Conservation (phyloP, 2,888 invertebrate genomes). For the Pilophorus perplexus region DNA sequence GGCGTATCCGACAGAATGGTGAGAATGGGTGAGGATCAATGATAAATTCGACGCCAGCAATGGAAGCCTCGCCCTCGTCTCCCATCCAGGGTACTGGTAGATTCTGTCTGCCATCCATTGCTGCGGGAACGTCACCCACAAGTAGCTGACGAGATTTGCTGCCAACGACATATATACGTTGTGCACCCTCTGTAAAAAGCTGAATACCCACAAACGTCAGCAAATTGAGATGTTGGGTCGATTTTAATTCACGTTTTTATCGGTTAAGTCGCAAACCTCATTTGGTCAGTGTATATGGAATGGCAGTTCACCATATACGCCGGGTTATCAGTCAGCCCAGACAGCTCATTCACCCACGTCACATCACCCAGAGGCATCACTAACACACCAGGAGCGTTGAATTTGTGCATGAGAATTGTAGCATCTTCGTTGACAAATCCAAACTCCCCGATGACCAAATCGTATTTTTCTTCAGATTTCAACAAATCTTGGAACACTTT, state of each 20-base stretch:
- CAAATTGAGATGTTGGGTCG: no score
- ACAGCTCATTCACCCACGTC: slow-evolving; percentile 39
- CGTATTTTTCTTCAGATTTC: slow-evolving; percentile 40
- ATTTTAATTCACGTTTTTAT: no score
- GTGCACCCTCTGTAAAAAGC: slow-evolving; percentile 24
- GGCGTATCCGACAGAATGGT: slow-evolving; percentile 39
- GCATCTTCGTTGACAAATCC: slow-evolving; percentile 40
- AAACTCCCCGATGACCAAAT: slow-evolving; percentile 40
- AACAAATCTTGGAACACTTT: slow-evolving; percentile 23
- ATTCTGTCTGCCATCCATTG: slow-evolving; percentile 26
- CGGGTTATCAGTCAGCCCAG: slow-evolving; percentile 40
- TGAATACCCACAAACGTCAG: no score
- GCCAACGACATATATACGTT: slow-evolving; percentile 13
- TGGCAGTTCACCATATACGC: slow-evolving; percentile 41
- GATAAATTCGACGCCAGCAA: slow-evolving; percentile 44
- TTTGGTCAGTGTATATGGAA: slow-evolving; percentile 21
- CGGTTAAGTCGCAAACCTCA: no score
- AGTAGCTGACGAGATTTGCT: slow-evolving; percentile 13
- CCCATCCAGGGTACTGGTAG: slow-evolving; percentile 42
- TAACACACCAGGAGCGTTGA: no score
- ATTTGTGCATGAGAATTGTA: slow-evolving; percentile 45
- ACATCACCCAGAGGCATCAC: slow-evolving; percentile 37
- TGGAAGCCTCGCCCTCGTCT: slow-evolving; percentile 39
- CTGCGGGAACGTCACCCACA: neutral
- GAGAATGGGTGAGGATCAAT: slow-evolving; percentile 46